Evolutionary conservation across 2,113 vertebrate genomes (phyloP), one percentile per base, ranked within the genome.

Genomic region (Pyxicephalus adspersus): DNA sequence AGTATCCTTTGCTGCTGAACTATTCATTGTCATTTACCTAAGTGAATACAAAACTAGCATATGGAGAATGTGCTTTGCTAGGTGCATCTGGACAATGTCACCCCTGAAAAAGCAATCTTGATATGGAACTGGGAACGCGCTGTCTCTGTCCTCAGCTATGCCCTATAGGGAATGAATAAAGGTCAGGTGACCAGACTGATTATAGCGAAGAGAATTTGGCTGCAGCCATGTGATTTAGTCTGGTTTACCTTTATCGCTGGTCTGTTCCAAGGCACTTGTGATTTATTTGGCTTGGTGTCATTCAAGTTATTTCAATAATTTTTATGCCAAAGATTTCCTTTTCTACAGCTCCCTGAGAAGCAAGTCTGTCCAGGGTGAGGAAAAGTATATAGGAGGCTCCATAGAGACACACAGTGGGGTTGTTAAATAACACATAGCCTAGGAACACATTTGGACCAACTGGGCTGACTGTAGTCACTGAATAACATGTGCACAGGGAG

Each of bases 111-210:
- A 15, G n/a, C 45, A 64, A 63, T 61, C 25, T 64, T 28, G 61
- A 54, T 31, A 54, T 77, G 22, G 23, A 23, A 28, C 72, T 23
- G 2, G 25, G 57, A 38, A 25, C 57, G 26, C n/a, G 61, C 38
- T 51, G 22, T 18, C 13, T 11, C 23, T 61, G 57, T 75, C 55
- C 38, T 22, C 38, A 6, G 75, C 75, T 45, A n/a, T 65, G 25
- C 31, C 31, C 75, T 61, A 31, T 34, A 64, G 75, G 60, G 75
- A 31, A 54, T 52, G 17, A 19, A 22, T 64, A 19, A 64, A 77
- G 51, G 75, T 77, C 61, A 64, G 28, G 26, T 77, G 75, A 52
- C 45, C 9, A 11, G 34, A 34, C 74, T 64, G 74, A 64, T 61
- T 76, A 76, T 52, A n/a, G 74, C 28, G 22, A 61, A 19, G 51